phyloP scores from a whole-genome alignment of 2,888 invertebrate genomes.

The Calephelis perditalis region DNA sequence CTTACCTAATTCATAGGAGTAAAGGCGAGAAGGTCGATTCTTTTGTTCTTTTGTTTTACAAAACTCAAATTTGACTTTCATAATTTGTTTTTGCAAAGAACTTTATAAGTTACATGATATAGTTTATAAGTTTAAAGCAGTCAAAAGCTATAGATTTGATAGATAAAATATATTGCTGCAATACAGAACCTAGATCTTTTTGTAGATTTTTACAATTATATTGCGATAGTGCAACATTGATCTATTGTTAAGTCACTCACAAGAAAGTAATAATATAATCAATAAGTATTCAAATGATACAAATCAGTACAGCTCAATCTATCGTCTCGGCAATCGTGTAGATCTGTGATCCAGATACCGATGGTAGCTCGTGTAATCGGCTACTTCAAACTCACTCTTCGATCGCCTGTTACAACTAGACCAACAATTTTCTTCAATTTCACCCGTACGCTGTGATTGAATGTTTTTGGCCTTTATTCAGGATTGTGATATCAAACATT shows the following conservation, averaged over 20 bases:
- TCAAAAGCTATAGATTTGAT: not conserved
- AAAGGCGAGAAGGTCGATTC: too few species aligned
- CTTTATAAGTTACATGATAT: too few species aligned
- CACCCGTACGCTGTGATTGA: too few species aligned
- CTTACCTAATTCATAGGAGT: too few species aligned
- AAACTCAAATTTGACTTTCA: too few species aligned
- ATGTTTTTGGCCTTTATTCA: too few species aligned
- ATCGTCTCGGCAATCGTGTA: slow-evolving; percentile 39
- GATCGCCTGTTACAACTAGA: slow-evolving; percentile 15
- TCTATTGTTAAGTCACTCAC: slow-evolving; percentile 11
- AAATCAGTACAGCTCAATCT: slow-evolving; percentile 30
- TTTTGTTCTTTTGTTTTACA: too few species aligned
- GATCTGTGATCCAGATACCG: slow-evolving; percentile 51
- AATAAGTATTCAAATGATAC: slow-evolving; percentile 23
- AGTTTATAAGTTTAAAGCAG: too few species aligned
- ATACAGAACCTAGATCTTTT: not conserved
- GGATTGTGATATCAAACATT: too few species aligned
- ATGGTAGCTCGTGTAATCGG: slow-evolving; percentile 47
- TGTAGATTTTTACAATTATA: not conserved
- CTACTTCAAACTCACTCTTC: slow-evolving; percentile 41
- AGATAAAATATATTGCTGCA: not conserved
- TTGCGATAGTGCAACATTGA: slow-evolving; percentile 1
- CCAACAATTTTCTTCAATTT: not conserved
- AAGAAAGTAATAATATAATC: slow-evolving; percentile 15
- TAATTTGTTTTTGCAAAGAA: too few species aligned